Conservation (phyloP, 2,113 vertebrate species). For the Sinocyclocheilus maitianheensis region DNA sequence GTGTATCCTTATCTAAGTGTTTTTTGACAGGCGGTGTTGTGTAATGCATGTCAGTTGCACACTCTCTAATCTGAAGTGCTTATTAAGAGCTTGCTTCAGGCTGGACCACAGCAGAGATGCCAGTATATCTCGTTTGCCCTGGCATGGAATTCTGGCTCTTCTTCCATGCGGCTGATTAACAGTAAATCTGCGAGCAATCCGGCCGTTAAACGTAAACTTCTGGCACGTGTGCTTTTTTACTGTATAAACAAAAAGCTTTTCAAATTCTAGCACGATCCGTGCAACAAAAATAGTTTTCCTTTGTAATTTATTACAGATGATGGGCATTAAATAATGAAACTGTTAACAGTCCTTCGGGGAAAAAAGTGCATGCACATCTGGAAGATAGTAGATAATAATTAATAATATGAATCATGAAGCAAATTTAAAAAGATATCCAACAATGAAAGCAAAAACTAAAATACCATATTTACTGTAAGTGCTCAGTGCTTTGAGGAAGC, state of each 20-base stretch:
- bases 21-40: background rate
- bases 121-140: background rate
- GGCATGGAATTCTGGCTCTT: background rate
- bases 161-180: background rate
- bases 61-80: constrained; percentile 4
- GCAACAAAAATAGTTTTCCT: background rate
- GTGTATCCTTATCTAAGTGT: background rate
- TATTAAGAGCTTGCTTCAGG: constrained; percentile 5
- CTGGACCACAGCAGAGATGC: constrained; percentile 7
- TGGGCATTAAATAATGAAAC: background rate
- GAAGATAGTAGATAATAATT: background rate
- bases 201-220: background rate
- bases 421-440: background rate
- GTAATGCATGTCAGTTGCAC: background rate
- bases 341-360: background rate
- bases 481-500: background rate
- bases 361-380: background rate
- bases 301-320: background rate
- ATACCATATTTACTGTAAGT: background rate
- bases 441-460: background rate
- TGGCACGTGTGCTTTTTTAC: background rate
- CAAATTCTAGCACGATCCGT: background rate
- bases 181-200: background rate
- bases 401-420: background rate
- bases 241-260: background rate